Base-by-base conservation (phyloP, 1,140 invertebrate species). In the Trachymyrmex cornetzi region DNA sequence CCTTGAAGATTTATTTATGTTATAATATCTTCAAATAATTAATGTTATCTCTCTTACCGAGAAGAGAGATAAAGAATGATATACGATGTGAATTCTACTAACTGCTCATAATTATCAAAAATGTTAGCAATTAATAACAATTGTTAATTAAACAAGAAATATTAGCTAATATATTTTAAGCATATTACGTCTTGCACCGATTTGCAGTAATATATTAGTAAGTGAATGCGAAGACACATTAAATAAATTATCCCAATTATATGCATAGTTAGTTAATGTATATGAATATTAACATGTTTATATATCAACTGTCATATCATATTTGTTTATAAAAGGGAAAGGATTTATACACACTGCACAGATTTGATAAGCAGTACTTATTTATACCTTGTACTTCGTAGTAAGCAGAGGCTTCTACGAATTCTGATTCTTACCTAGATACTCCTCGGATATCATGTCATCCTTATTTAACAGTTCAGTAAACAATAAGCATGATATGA, bases 201-300 rank as follows among this genome's bases (percentile, higher is more conserved):
- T 19, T 19, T 14, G 1, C 12, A 55, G 1, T 5, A 55, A 74
- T 53, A 30, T 53, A 7, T 74, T 22, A 55, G 12, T 50, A 30
- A 12, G 7, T 3, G 24, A 30, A 71, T 22, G n/a, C 34, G 4
- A 34, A 71, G 22, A 27, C 11, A 48, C 12, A 44, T 34, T 2
- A 67, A 44, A 16, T 67, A n/a, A 67, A 44, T 67, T 67, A 67
- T 44, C 16, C 6, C 64, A 12, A 67, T 14, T 50, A 72, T 24
- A 9, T 2, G 19, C 44, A 53, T 12, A 16, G 48, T 50, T 50
- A 50, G 44, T 71, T 53, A 72, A 7, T 53, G 50, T 50, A 4
- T 2, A 30, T 53, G 16, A 67, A 67, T 14, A 44, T 67, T 67
- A 38, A 44, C 34, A 67, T 9, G 3, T 6, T 44, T 4, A 12